Base-by-base conservation (phyloP, 2,797 vertebrate genomes). In the Monodelphis domestica region DNA sequence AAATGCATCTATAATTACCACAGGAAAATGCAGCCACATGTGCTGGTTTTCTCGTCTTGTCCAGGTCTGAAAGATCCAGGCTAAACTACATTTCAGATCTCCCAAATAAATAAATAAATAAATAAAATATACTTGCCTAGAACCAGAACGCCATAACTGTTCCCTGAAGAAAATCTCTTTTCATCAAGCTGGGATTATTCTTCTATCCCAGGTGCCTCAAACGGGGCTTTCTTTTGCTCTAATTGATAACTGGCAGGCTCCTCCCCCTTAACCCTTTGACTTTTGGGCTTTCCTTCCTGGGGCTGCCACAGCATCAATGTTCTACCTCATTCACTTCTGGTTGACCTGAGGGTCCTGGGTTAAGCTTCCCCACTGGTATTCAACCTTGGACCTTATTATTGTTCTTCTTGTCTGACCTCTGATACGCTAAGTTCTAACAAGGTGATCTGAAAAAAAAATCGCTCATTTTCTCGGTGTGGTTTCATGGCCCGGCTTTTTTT, bases 341-440 rank as follows among this genome's bases (percentile, higher is more conserved):
- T 96, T 97, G 97, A 98, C 98, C 97, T 97, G 97, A 98, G 98
- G 98, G 97, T 98, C 97, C 97, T 93, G 91, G 97, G 97, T 98
- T 98, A 98, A 97, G 98, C 98, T 98, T 97, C 96, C 96, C 98
- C 97, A 97, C 96, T 97, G 98, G 97, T 97, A 98, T 98, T 98
- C 98, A 97, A 97, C 98, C 97, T 97, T 94, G 97, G 97, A 97
- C 97, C 97, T 97, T 94, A 96, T 98, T 94, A 98, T 98, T 98
- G 98, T 98, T 98, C 95, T 95, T 94, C 95, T 97, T 33, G 92
- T 95, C 96, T 98, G 98, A 98, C 97, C 98, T 97, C 97, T 96
- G 87, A 97, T 94, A 97, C 93, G 97, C 97, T 97, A 96, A 97
- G 97, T 96, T 98, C 98, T 98, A 97, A 97, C 98, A 98, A 98